Conservation (phyloP, 2,113 vertebrate genomes). For the Phylloscopus trochilus region DNA sequence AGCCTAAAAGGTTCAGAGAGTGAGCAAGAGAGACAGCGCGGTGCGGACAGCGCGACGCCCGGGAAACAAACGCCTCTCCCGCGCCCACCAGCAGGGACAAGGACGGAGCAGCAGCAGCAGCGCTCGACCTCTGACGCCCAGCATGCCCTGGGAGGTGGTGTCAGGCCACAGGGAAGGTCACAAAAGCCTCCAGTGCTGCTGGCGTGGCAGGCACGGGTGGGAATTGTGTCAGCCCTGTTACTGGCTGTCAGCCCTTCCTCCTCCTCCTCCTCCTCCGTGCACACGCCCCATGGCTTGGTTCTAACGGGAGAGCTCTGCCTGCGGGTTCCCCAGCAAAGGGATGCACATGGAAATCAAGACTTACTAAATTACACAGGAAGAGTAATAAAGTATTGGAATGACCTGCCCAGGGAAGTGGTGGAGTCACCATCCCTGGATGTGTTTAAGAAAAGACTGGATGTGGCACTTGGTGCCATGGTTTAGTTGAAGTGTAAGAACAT, state of each 20-base stretch:
- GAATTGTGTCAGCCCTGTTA: not conserved
- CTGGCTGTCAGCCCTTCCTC: not conserved
- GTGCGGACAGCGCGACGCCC: conserved; percentile 56
- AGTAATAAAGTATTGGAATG: no score
- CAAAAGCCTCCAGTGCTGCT: not conserved
- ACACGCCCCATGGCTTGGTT: not conserved
- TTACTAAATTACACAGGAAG: no score
- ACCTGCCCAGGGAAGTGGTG: no score
- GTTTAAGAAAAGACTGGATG: no score
- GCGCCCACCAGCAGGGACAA: not conserved
- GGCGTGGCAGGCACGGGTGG: not conserved
- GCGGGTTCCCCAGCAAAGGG: not conserved
- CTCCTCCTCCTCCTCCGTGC: not conserved
- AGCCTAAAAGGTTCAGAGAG: conserved; percentile 88
- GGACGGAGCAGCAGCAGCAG: conserved; percentile 15
- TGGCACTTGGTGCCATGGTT: no score
- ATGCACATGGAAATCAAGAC: not conserved
- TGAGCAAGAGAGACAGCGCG: conserved; percentile 76
- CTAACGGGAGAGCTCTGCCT: not conserved
- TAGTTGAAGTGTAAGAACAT: no score
- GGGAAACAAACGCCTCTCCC: conserved; percentile 35
- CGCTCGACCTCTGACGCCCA: not conserved
- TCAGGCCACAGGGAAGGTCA: not conserved
- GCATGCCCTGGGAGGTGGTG: not conserved
- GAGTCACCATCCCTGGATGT: no score